Base-by-base conservation (phyloP, 2,113 vertebrate genomes). In the Onychostoma macrolepis region DNA sequence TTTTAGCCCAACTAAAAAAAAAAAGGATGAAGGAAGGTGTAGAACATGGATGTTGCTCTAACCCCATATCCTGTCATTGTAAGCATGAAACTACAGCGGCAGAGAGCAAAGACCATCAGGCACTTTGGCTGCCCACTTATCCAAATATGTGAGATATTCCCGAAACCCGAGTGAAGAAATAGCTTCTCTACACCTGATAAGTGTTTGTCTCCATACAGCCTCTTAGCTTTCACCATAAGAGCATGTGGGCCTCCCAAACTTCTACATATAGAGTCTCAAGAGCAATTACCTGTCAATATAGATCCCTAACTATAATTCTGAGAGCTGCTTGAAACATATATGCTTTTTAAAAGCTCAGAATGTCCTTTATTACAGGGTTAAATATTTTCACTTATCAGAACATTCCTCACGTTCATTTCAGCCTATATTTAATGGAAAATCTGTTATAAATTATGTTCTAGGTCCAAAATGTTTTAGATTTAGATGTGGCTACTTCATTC, bases 51-150 rank as follows among this genome's bases (percentile, higher is more conserved):
- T 93, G 90, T 93, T 92, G 65, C 91, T 89, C 50, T 85, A 89
- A 85, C 87, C 67, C 72, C 30, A 88, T 90, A 93, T 94, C 94
- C 94, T 94, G 91, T 88, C 87, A 93, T 93, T 94, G 92, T 93
- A 33, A 89, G 56, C 72, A 78, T 48, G 74, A 82, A 85, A 61
- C n/a, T 78, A 75, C 65, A 85, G 82, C 72, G 21, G 65, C 28
- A 87, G 84, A 87, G 80, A 72, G 56, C 72, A 33, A 10, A 74
- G 30, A 26, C 41, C 85, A 86, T 89, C 79, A 78, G 19, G 71
- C 80, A 38, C 61, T 56, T 43, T 21, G 5, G 78, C 85, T 88
- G 75, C 53, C 71, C 36, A 83, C 48, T 76, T 84, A 71, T 80
- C 81, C 58, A 83, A 86, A 87, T 15, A 58, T 28, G 56, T 61